Percentiles rank a stretch among this genome's conserved stretches.
Evolutionary conservation across 2,888 invertebrate species (phyloP).

Genomic region (Xanthia icteritia): DNA sequence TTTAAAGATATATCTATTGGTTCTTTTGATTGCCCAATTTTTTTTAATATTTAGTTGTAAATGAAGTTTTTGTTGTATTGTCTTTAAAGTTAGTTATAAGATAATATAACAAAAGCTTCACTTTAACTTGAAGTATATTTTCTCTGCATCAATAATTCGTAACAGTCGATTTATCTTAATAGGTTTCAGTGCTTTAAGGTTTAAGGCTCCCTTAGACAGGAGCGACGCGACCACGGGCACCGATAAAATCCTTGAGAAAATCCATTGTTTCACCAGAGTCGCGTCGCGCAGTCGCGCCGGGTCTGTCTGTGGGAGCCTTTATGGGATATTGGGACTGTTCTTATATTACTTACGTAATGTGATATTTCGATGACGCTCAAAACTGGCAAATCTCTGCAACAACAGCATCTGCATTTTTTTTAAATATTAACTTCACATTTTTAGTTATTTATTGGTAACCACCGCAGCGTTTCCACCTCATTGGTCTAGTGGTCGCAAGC

Average conservation of each 20-base stretch:
- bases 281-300: too few relatives aligned
- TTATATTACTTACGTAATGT: not conserved
- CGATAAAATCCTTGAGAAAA: too few relatives aligned
- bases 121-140: not conserved
- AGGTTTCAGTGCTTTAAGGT: too few relatives aligned
- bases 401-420: not conserved
- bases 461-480: not conserved
- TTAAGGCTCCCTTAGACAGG: too few relatives aligned
- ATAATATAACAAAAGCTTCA: not conserved
- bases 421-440: not conserved
- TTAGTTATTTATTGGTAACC: not conserved
- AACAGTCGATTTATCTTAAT: not conserved
- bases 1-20: not conserved
- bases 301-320: not conserved
- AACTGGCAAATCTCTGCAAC: not conserved
- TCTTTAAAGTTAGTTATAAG: not conserved
- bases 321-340: not conserved
- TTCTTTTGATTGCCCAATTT: not conserved
- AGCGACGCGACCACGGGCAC: too few relatives aligned
- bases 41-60: not conserved
- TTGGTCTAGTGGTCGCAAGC: not conserved
- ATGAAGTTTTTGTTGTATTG: not conserved
- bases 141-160: not conserved
- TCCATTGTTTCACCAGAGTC: too few relatives aligned
- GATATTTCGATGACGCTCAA: constrained; percentile 1